A percentile compares a stretch with the other conserved stretches of the same genome.
These are phyloP conservation scores for Heliconius ismenius DNA, from an alignment of 2,888 invertebrate species.

Conservation along the genomic window DNA sequence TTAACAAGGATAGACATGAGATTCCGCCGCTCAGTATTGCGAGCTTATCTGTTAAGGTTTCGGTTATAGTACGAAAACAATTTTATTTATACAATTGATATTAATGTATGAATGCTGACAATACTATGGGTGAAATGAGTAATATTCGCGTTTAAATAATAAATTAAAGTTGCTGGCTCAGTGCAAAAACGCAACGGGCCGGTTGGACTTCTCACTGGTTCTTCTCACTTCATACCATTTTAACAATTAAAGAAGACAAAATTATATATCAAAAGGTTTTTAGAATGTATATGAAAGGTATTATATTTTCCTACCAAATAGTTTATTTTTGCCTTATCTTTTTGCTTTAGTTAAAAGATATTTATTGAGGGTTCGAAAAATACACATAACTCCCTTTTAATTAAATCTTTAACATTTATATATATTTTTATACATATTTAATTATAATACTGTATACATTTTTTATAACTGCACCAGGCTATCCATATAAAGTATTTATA, in stretches of 20 bases:
- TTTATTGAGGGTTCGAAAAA: no score
- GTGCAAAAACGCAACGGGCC: not conserved
- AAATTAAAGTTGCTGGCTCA: not conserved
- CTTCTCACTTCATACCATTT: not conserved
- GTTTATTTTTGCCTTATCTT: not conserved
- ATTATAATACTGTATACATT: no score
- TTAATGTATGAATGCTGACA: not conserved
- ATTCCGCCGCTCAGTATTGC: conserved; percentile 69
- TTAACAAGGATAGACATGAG: conserved; percentile 79
- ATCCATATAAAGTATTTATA: not conserved
- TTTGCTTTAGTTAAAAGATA: no score
- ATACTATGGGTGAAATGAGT: not conserved
- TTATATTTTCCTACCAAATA: not conserved
- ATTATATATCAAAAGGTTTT: not conserved
- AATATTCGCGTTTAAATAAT: not conserved
- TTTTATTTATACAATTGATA: not conserved
- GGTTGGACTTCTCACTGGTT: not conserved
- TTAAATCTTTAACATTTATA: no score
- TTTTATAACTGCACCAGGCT: not conserved
- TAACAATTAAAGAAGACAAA: not conserved
- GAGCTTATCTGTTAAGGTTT: conserved; percentile 66
- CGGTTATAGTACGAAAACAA: conserved; percentile 31
- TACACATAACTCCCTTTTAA: no score
- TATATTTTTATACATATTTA: no score
- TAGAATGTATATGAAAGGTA: not conserved